Conservation (phyloP, 1,140 invertebrate species). For the Papilio glaucus region DNA sequence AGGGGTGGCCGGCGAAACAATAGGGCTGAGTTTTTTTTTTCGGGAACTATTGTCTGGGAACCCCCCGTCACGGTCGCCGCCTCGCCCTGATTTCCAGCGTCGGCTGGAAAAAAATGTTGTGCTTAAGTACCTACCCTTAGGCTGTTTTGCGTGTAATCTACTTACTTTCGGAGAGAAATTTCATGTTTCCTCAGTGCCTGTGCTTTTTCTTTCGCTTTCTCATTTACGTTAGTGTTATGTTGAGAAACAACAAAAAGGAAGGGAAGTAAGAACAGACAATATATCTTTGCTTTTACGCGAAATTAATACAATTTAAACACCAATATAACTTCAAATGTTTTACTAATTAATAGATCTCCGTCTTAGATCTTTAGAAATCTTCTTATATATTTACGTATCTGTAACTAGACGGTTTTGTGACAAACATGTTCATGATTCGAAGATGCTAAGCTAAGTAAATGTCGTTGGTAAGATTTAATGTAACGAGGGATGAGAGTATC, state of each 20-base stretch:
- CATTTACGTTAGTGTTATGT: slow-evolving; percentile 13
- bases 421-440: no score
- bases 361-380: no score
- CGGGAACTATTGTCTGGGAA: slow-evolving; percentile 60
- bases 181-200: slow-evolving; percentile 10
- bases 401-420: no score
- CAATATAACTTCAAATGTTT: no score
- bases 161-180: slow-evolving; percentile 16
- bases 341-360: no score
- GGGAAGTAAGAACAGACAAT: neutral
- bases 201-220: slow-evolving; percentile 7
- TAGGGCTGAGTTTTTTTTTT: slow-evolving; percentile 58
- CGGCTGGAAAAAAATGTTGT: slow-evolving; percentile 22
- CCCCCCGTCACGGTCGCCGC: slow-evolving; percentile 60
- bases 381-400: no score
- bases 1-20: slow-evolving; percentile 57
- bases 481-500: no score
- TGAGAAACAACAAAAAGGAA: neutral
- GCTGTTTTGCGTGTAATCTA: slow-evolving; percentile 26
- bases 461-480: no score
- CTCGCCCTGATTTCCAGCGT: slow-evolving; percentile 9
- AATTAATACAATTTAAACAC: no score
- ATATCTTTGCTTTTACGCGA: neutral
- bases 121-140: slow-evolving; percentile 6
- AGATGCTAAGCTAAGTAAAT: no score